phyloP scores from a whole-genome alignment of 2,113 vertebrate genomes.

The Monopterus albus region DNA sequence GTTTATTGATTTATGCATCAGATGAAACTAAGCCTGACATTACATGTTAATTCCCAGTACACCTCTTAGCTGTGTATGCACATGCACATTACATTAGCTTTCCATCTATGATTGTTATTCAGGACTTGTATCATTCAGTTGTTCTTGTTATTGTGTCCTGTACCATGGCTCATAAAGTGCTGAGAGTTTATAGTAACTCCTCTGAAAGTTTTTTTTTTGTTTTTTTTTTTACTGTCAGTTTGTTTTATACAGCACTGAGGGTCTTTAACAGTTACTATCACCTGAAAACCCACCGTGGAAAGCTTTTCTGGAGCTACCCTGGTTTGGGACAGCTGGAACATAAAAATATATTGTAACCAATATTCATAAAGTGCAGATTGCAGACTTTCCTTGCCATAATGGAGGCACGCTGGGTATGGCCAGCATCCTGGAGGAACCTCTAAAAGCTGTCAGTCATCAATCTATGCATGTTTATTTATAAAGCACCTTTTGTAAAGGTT shows the following conservation, averaged over 20 bases:
- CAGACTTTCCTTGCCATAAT: not conserved
- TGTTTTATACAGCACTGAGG: no score
- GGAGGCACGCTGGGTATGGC: not conserved
- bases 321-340: conserved; percentile 34
- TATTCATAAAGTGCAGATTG: conserved; percentile 32
- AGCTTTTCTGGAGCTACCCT: no score
- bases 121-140: not conserved
- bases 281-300: conserved; percentile 20
- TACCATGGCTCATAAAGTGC: not conserved
- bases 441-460: no score
- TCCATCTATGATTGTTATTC: not conserved
- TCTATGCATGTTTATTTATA: no score
- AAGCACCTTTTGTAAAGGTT: no score
- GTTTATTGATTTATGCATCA: not conserved
- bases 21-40: no score
- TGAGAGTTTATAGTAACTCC: not conserved
- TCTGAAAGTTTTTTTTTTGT: no score
- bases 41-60: no score
- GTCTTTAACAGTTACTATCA: no score
- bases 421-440: not conserved
- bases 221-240: no score
- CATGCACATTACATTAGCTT: no score
- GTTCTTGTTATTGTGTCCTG: not conserved
- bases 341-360: conserved; percentile 35
- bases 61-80: no score